Evolutionary conservation across 2,113 vertebrate genomes (phyloP).

Genomic region (Aegotheles bennettii): DNA sequence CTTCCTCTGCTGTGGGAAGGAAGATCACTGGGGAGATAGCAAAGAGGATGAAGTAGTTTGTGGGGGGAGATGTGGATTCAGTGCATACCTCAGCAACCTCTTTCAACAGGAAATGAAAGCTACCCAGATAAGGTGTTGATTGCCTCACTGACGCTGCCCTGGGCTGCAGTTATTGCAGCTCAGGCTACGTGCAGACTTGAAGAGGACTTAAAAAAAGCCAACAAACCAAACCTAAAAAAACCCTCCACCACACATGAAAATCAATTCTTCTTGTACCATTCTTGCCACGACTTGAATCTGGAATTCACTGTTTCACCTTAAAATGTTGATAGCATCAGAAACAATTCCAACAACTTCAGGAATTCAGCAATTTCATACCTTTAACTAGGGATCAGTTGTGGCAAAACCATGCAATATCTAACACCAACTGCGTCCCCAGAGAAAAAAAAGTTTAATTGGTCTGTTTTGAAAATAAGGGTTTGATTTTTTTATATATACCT

Average conservation of each 20-base stretch:
- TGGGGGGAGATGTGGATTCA: background rate
- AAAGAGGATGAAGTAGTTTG: background rate
- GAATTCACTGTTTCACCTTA: constrained; percentile 18
- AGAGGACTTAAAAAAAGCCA: background rate
- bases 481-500: background rate
- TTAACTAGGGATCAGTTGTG: background rate
- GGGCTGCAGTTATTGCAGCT: constrained; percentile 36
- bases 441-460: background rate
- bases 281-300: constrained; percentile 33
- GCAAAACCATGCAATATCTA: background rate
- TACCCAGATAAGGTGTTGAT: constrained; percentile 42
- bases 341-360: constrained; percentile 32
- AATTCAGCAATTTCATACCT: constrained; percentile 16
- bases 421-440: background rate
- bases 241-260: constrained; percentile 2
- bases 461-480: background rate
- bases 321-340: constrained; percentile 29
- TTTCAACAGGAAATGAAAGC: constrained; percentile 57
- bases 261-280: background rate
- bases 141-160: constrained; percentile 45
- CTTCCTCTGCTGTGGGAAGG: constrained; percentile 36
- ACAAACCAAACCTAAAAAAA: background rate
- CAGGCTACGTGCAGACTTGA: constrained; percentile 33
- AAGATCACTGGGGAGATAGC: constrained; percentile 34
- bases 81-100: constrained; percentile 44